Evolutionary conservation across 2,113 vertebrate species (phyloP).

Genomic region (Stegastes partitus): DNA sequence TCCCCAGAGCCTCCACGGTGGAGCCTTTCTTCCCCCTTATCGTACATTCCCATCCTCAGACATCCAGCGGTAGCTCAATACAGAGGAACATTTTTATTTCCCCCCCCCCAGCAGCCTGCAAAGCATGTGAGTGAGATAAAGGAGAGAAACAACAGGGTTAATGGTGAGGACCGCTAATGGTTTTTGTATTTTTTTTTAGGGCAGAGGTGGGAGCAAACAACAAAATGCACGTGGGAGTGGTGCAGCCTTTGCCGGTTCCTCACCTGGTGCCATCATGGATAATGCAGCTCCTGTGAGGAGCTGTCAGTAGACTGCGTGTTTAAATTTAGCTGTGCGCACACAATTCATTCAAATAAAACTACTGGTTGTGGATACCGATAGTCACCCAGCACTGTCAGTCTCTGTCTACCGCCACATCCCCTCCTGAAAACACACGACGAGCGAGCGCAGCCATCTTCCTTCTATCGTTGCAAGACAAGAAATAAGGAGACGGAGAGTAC

Average conservation of each 20-base stretch:
- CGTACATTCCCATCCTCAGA: conserved; percentile 69
- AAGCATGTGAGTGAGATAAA: conserved; percentile 31
- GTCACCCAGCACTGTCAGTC: conserved; percentile 44
- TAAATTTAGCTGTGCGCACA: conserved; percentile 66
- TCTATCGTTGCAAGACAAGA: conserved; percentile 31
- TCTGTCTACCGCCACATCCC: conserved; percentile 27
- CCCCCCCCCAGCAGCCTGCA: conserved; percentile 43
- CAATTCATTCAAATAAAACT: conserved; percentile 40
- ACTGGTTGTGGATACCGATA: conserved; percentile 34
- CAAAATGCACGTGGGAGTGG: conserved; percentile 21
- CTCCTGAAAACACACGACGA: conserved; percentile 46
- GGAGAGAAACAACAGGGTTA: conserved; percentile 63
- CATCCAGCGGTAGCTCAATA: conserved; percentile 65
- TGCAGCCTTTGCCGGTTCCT: conserved; percentile 40
- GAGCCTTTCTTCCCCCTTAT: conserved; percentile 72
- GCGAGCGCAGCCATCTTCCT: conserved; percentile 15
- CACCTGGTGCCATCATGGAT: conserved; percentile 39
- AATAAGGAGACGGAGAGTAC: not conserved
- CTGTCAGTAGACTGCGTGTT: conserved; percentile 56
- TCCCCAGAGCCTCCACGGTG: conserved; percentile 62
- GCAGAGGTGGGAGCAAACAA: conserved; percentile 42
- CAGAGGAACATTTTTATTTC: conserved; percentile 62
- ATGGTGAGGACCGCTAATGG: conserved; percentile 37
- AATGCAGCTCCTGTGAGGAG: conserved; percentile 51
- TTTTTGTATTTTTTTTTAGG: conserved; percentile 33